A percentile compares a stretch with the other conserved stretches of the same genome.
These are phyloP conservation scores for Crocuta crocuta DNA, from an alignment of 2,113 vertebrate genomes.

Conservation along the genomic window DNA sequence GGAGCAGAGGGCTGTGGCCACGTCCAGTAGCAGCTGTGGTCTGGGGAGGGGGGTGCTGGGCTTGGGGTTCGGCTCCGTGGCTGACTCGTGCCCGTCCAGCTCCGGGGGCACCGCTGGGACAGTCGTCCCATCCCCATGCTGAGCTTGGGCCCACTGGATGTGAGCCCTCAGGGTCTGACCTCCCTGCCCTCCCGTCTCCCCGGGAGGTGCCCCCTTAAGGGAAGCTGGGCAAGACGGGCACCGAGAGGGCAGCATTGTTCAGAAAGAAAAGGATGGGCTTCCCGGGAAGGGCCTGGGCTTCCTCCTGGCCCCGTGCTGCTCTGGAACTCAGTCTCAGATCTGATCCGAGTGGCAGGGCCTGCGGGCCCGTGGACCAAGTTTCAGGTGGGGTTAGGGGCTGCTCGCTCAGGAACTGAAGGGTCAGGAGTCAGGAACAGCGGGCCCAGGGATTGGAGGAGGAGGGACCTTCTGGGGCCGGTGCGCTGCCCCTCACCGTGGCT, in stretches of 20 bases:
- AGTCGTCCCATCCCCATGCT: not conserved
- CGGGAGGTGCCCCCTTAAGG: not conserved
- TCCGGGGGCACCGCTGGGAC: fast-evolving
- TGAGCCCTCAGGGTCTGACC: not conserved
- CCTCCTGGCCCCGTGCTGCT: not conserved
- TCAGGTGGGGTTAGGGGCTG: not conserved
- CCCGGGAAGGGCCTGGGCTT: not conserved
- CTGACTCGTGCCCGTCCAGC: not conserved
- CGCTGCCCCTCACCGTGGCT: not conserved
- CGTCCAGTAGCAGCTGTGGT: fast-evolving
- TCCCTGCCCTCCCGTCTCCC: not conserved
- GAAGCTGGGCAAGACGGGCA: not conserved
- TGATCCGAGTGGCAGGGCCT: not conserved
- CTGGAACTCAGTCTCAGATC: not conserved
- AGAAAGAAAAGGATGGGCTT: not conserved
- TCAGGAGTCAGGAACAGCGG: not conserved
- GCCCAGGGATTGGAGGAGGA: not conserved
- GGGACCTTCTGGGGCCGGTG: not conserved
- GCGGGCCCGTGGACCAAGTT: not conserved
- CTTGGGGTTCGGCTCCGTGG: not conserved
- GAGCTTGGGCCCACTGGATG: too few species aligned
- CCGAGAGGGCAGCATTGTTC: not conserved
- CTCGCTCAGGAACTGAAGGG: not conserved
- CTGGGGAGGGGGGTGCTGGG: too few species aligned
- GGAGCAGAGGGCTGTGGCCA: not conserved